Evolutionary conservation across 2,888 invertebrate genomes (phyloP), one percentile per base, ranked within the genome.

Genomic region (Drosophila anceps): DNA sequence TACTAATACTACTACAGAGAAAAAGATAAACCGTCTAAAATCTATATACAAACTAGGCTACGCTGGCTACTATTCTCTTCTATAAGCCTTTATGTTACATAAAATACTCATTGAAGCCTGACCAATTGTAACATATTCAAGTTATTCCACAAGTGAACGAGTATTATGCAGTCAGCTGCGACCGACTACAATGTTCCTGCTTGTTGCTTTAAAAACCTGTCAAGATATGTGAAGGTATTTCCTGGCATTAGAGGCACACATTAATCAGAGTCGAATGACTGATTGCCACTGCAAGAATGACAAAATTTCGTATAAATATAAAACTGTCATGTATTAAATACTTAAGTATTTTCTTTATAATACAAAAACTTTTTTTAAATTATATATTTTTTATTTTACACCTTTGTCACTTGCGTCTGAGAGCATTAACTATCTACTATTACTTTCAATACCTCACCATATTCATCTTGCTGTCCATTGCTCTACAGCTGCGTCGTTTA

Each of bases 401-500:
- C n/a, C n/a, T n/a, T n/a, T n/a, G n/a, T 12, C n/a, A 10, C 12
- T 12, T 10, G 10, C 20, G 10, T 24, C 13, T 6, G 9, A 67
- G 67, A 33, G 67, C 5, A 55, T 33, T 27, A 4, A 37, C 1
- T n/a, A 12, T 27, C n/a, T 67, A 7, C 3, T 24, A 35, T 31
- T 51, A 8, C 33, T 33, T 35, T 35, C 20, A 3, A 20, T 15
- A 3, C 6, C n/a, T 27, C 9, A 8, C 0, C 10, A 18, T 31
- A 51, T 33, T 33, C 33, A 2, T 39, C 31, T 59, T 3, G 43
- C 39, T 62, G 55, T 13, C 39, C 29, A 39, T 43, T 63, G 31
- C 71, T 74, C 62, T 54, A 44, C 48, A 59, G 48, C 51, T 79
- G 27, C 39, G 57, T 58, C 77, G 72, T 81, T 65, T 78, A 63